Base-by-base conservation (phyloP, 2,113 vertebrate species). In the Sinocyclocheilus maitianheensis region DNA sequence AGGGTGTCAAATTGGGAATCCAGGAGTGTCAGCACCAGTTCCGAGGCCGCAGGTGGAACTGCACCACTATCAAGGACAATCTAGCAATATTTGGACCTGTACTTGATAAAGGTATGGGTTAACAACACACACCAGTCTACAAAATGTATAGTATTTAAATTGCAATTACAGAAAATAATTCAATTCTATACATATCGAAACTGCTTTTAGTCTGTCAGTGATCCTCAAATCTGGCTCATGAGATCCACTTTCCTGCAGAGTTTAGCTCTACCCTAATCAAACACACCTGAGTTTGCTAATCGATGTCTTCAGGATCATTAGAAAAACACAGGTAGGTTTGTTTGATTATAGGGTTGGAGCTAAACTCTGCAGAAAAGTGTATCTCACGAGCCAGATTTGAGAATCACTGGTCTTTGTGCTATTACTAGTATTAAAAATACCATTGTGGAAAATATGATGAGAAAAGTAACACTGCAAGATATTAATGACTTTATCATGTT, bases 1-100 rank as follows among this genome's bases (percentile, higher is more conserved):
- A 99, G 87, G 98, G 98, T 0, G 96, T 99, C 20, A 98, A 97
- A 93, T 96, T 98, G 3, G 97, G 97, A 77, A 97, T 99, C 88
- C 97, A 98, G 89, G 98, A 99, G 85, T 99, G 97, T 87, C 98
- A 99, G 77, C 97, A 99, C 91, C 46, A 48, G 46, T 48, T 48
- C 46, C 46, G 46, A 48, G 46, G 46, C 46, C 46, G 46, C 98
- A 96, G 98, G 79, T 99, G 98, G 98, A 99, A 99, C 91, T 99
- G 98, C 93, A 99, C 98, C 0, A 99, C 98, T 0, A 91, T 99
- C 90, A 97, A 95, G 0, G 96, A 97, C 93, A 99, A 97, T 89
- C 91, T 98, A 87, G 98, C 98, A 89, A 99, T 99, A 91, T 99
- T 99, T 0, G 98, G 98, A 16, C 98, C 98, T 0, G 98, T 99